Conservation (phyloP, 2,888 invertebrate genomes). For the Caenorhabditis virilis region DNA sequence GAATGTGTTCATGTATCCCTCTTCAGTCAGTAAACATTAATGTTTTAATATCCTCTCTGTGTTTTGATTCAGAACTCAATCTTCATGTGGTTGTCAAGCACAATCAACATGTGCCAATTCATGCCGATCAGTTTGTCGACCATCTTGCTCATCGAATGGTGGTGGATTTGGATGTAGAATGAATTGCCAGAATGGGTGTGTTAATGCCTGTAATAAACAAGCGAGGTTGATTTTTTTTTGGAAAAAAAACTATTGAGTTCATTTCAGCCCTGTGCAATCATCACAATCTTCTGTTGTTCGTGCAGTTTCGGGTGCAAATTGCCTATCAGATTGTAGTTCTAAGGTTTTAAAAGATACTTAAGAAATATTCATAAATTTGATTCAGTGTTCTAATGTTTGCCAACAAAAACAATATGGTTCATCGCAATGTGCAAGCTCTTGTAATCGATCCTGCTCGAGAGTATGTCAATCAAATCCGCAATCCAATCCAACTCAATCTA, state of each 20-base stretch:
- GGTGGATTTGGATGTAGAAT: slow-evolving; percentile 29
- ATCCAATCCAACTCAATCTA: neutral
- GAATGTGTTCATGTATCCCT: slow-evolving; percentile 26
- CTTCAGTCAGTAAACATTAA: neutral
- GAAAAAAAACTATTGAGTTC: neutral
- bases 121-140: slow-evolving; percentile 32
- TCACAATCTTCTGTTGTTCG: slow-evolving; percentile 14
- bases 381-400: slow-evolving; percentile 35
- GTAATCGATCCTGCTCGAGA: slow-evolving; percentile 37
- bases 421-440: slow-evolving; percentile 31
- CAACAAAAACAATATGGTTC: slow-evolving; percentile 35
- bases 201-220: slow-evolving; percentile 30
- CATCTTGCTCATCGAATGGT: slow-evolving; percentile 27
- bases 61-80: neutral
- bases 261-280: neutral
- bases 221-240: neutral
- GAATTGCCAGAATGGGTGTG: slow-evolving; percentile 36
- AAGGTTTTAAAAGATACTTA: slow-evolving; percentile 19
- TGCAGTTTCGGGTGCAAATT: slow-evolving; percentile 23
- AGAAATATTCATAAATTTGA: neutral
- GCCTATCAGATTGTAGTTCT: slow-evolving; percentile 24
- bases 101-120: slow-evolving; percentile 33
- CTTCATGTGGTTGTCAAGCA: slow-evolving; percentile 25
- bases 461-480: slow-evolving; percentile 26
- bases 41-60: no score